phyloP scores from a whole-genome alignment of 2,113 vertebrate species.

The Melanerpes formicivorus region DNA sequence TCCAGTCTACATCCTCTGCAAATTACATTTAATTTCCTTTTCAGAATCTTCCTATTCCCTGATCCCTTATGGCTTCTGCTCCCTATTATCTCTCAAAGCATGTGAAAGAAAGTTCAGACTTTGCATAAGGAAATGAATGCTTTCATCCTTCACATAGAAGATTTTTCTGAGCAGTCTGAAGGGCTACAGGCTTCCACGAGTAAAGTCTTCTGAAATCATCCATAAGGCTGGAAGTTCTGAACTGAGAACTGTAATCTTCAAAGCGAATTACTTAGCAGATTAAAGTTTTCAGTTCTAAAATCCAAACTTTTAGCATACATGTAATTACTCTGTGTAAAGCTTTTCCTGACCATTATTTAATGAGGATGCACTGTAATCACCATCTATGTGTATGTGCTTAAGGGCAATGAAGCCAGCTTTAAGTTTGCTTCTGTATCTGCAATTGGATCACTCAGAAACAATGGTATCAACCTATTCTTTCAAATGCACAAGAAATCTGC shows the following conservation, averaged over 20 bases:
- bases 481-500: constrained; percentile 7
- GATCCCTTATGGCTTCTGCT: neutral
- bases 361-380: neutral
- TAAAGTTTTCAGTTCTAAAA: constrained; percentile 28
- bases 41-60: neutral
- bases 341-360: constrained; percentile 8
- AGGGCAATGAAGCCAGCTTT: neutral
- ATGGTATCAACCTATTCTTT: neutral
- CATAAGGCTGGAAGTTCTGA: neutral
- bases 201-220: constrained; percentile 15
- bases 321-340: neutral
- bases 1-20: neutral
- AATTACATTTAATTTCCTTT: neutral
- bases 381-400: accelerated
- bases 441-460: neutral
- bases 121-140: neutral
- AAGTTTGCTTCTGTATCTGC: neutral
- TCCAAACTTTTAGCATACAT: neutral
- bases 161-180: neutral
- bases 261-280: constrained; percentile 51
- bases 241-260: constrained; percentile 47
- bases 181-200: neutral
- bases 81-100: neutral
- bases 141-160: neutral
- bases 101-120: neutral